Percentiles rank a stretch among this genome's conserved stretches.
Conservation (phyloP, 2,797 vertebrate species). For the Avahi laniger region DNA sequence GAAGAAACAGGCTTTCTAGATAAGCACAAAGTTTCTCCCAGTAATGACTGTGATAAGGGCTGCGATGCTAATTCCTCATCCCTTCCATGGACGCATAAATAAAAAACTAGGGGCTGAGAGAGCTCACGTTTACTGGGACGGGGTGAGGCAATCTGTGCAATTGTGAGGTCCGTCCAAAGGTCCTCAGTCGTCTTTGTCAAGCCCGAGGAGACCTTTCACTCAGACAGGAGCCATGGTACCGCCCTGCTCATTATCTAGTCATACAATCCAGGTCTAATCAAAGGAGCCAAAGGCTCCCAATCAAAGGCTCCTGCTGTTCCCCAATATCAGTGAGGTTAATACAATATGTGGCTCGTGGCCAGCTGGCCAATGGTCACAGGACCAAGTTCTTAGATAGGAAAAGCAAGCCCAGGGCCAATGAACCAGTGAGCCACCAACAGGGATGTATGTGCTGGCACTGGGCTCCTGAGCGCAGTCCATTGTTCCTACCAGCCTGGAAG, state of each 20-base stretch:
- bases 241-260: neutral
- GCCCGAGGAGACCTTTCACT: neutral
- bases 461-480: neutral
- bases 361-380: constrained; percentile 22
- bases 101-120: neutral
- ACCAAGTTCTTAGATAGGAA: constrained; percentile 1
- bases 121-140: neutral
- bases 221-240: neutral
- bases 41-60: neutral
- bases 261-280: neutral
- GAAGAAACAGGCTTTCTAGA: neutral
- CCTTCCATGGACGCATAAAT: neutral
- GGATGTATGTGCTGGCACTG: neutral
- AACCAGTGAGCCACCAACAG: neutral
- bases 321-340: constrained; percentile 50
- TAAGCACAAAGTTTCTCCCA: neutral
- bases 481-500: neutral
- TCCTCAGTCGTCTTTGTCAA: neutral
- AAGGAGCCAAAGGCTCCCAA: neutral
- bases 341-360: neutral
- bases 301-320: neutral
- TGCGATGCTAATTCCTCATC: neutral
- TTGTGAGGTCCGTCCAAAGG: neutral
- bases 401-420: neutral
- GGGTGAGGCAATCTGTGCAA: neutral